phyloP scores from a whole-genome alignment of 2,797 vertebrate species.

The Typhlichthys eigenmanni region DNA sequence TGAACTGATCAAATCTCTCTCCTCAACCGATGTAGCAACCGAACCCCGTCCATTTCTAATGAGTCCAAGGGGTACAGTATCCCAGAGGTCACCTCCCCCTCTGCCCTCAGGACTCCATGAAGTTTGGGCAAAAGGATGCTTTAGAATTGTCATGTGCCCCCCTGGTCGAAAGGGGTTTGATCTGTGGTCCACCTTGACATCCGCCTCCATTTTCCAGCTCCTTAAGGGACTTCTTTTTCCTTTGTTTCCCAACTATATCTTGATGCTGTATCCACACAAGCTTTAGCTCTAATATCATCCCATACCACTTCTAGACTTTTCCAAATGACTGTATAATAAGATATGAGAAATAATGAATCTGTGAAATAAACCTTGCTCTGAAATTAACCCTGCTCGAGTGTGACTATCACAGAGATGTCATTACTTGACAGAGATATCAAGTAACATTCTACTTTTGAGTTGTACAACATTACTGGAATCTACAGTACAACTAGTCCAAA shows the following conservation, averaged over 20 bases:
- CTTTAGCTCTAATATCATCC: constrained; percentile 24
- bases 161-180: constrained; percentile 60
- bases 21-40: constrained; percentile 45
- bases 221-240: constrained; percentile 51
- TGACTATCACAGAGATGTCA: too few species aligned
- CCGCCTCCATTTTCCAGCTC: constrained; percentile 60
- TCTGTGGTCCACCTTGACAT: constrained; percentile 55
- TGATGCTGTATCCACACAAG: constrained; percentile 22
- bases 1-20: constrained; percentile 46
- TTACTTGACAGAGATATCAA: background rate
- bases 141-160: constrained; percentile 75
- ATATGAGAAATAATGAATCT: too few species aligned
- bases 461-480: background rate
- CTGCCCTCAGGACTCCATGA: constrained; percentile 53
- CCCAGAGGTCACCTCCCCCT: constrained; percentile 44
- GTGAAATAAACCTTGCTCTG: too few species aligned
- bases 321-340: background rate
- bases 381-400: too few species aligned
- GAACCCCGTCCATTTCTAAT: constrained; percentile 62
- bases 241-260: constrained; percentile 53
- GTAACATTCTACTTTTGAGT: background rate
- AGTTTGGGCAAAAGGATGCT: constrained; percentile 56
- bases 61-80: constrained; percentile 52
- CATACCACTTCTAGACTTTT: background rate
- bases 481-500: background rate